Percentiles rank a stretch among this genome's conserved stretches.
These are phyloP conservation scores for Neostethus bicornis DNA, from an alignment of 2,797 vertebrate species.

Conservation along the genomic window DNA sequence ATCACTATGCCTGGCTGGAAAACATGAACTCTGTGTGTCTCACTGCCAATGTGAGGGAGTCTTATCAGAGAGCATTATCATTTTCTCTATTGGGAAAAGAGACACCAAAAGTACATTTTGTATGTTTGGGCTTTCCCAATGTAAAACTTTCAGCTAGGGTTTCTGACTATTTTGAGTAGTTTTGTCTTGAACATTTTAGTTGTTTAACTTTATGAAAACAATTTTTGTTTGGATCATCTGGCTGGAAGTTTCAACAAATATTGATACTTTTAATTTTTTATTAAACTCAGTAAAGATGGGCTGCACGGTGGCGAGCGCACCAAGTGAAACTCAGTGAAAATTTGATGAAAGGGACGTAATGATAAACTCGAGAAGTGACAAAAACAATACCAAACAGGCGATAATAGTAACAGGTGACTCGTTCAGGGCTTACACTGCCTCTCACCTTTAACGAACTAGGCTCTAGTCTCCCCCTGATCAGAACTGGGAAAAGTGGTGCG, in stretches of 20 bases:
- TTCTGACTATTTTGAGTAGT: constrained; percentile 6
- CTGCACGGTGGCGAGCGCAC: no score
- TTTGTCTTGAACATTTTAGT: not conserved
- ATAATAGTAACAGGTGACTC: no score
- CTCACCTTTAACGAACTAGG: no score
- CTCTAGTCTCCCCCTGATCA: no score
- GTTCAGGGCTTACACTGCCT: no score
- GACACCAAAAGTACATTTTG: constrained; percentile 14
- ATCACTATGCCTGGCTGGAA: constrained; percentile 57
- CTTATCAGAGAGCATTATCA: constrained; percentile 51
- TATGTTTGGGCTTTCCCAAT: not conserved
- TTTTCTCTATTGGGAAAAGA: constrained; percentile 36
- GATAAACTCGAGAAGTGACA: no score
- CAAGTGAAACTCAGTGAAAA: not conserved
- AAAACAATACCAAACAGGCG: no score
- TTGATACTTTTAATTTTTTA: not conserved
- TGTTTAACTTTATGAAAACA: not conserved
- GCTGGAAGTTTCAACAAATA: not conserved
- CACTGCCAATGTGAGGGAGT: constrained; percentile 50
- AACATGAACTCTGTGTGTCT: constrained; percentile 56
- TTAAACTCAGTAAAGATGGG: no score
- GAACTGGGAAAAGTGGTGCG: no score
- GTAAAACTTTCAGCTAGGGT: not conserved
- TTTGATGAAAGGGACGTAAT: not conserved
- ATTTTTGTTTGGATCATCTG: not conserved